These are phyloP conservation scores for Otis tarda DNA, from an alignment of 2,113 vertebrate genomes.

Conservation along the genomic window DNA sequence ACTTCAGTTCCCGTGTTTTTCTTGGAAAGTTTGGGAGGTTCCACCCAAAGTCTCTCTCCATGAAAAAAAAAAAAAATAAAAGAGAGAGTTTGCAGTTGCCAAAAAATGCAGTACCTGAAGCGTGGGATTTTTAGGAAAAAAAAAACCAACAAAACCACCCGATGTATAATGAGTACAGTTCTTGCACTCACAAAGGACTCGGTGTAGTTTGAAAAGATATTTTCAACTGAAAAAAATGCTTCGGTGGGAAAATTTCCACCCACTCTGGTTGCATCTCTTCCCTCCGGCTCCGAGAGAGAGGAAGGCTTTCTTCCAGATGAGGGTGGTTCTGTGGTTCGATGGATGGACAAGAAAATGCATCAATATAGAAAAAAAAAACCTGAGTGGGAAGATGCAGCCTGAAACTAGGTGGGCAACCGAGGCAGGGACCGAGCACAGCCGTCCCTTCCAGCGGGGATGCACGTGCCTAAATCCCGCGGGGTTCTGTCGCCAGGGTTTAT, in stretches of 20 bases:
- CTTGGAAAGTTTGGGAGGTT: constrained; percentile 27
- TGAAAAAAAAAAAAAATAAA: background rate
- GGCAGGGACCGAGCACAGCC: background rate
- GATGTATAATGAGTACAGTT: background rate
- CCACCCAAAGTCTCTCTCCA: background rate
- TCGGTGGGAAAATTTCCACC: constrained; percentile 7
- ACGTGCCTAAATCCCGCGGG: rapidly evolving
- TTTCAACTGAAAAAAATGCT: background rate
- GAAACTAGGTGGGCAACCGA: background rate
- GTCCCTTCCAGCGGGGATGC: background rate
- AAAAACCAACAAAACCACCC: background rate
- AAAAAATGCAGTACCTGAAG: background rate
- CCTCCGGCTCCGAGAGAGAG: background rate
- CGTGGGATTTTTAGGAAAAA: background rate
- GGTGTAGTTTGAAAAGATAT: background rate
- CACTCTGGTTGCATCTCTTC: background rate
- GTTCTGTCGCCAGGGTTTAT: background rate
- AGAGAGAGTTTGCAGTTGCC: background rate
- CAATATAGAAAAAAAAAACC: background rate
- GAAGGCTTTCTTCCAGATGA: background rate
- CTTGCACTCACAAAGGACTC: background rate
- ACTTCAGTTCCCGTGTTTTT: background rate
- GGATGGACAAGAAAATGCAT: background rate
- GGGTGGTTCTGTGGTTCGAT: background rate
- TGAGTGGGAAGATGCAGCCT: background rate